phyloP scores from a whole-genome alignment of 1,140 invertebrate genomes.

The Thalassaphorura encarpata region DNA sequence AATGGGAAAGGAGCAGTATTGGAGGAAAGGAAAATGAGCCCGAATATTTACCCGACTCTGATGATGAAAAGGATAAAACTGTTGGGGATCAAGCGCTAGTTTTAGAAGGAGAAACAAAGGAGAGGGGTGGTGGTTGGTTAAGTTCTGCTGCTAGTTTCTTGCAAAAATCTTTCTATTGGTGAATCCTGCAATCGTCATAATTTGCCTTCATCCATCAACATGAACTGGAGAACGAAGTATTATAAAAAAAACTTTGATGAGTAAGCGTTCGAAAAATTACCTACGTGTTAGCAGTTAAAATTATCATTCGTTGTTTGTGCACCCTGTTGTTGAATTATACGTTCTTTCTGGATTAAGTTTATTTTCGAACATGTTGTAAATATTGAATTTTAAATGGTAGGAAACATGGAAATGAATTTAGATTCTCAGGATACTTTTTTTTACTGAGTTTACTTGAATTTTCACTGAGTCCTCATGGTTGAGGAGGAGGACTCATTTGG shows the following conservation, averaged over 20 bases:
- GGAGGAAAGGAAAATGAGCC: constrained; percentile 13
- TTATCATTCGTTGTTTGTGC: constrained; percentile 1
- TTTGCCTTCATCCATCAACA: background rate
- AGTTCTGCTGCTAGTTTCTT: constrained; percentile 17
- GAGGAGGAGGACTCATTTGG: no score
- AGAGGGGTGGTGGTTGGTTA: constrained; percentile 9
- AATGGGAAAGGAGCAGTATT: constrained; percentile 7
- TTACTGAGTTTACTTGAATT: background rate
- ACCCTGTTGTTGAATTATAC: background rate
- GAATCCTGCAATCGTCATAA: background rate
- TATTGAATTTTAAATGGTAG: no score
- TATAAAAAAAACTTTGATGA: no score
- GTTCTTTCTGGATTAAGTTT: background rate
- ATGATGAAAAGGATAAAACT: constrained; percentile 10
- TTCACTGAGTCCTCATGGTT: no score
- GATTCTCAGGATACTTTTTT: background rate
- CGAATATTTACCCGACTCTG: constrained; percentile 14
- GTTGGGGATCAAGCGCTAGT: background rate
- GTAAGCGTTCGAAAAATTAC: no score
- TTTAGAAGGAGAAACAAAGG: background rate
- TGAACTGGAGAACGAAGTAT: no score
- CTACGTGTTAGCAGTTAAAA: no score
- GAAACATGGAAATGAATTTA: background rate
- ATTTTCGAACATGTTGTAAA: background rate
- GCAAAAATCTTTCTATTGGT: constrained; percentile 27